Percentiles rank a stretch among this genome's conserved stretches.
These are phyloP conservation scores for Charina bottae DNA, from an alignment of 2,113 vertebrate species.

Conservation along the genomic window DNA sequence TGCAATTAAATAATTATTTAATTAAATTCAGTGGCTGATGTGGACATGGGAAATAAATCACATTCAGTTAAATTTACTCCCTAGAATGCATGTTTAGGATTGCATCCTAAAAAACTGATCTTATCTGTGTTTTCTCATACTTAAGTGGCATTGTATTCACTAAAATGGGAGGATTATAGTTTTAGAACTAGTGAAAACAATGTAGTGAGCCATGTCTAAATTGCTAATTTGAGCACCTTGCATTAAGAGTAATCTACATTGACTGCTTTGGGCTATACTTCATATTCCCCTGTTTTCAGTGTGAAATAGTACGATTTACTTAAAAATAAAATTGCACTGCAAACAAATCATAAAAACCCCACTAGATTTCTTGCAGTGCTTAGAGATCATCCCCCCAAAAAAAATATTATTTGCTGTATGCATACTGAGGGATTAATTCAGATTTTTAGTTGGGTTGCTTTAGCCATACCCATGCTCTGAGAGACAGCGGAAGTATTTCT, in stretches of 20 bases:
- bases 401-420: too few species aligned
- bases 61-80: not conserved
- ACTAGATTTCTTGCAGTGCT: not conserved
- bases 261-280: not conserved
- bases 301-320: not conserved
- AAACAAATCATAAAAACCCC: not conserved
- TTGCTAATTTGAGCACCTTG: not conserved
- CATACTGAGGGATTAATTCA: too few species aligned
- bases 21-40: too few species aligned
- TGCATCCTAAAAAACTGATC: not conserved
- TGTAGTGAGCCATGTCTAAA: not conserved
- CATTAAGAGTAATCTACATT: not conserved
- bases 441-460: too few species aligned
- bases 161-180: not conserved
- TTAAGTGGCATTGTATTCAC: not conserved
- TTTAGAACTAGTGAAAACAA: not conserved
- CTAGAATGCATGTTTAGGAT: not conserved
- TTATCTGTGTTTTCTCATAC: too few species aligned
- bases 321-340: not conserved
- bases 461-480: too few species aligned
- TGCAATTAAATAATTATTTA: too few species aligned
- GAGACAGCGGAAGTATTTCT: too few species aligned
- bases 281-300: not conserved
- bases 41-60: too few species aligned
- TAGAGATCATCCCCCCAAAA: too few species aligned